These are phyloP conservation scores for Ifrita kowaldi DNA, from an alignment of 2,113 vertebrate genomes.

Conservation along the genomic window DNA sequence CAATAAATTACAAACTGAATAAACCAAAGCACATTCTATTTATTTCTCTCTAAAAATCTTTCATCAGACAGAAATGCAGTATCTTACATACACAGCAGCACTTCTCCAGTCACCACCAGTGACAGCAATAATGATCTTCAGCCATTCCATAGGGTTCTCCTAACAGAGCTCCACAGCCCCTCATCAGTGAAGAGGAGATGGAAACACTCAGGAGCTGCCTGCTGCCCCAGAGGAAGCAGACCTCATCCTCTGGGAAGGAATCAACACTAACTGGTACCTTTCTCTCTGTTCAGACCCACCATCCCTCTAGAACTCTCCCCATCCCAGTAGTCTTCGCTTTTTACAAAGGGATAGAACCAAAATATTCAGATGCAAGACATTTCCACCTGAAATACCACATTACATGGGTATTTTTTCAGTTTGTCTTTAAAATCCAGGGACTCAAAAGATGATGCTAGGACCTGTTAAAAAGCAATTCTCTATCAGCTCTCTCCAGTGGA, in stretches of 20 bases:
- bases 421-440: conserved; percentile 11
- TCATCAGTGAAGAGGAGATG: not conserved
- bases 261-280: not conserved
- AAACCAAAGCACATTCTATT: not conserved
- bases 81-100: not conserved
- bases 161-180: not conserved
- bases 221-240: not conserved
- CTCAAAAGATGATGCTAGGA: not conserved
- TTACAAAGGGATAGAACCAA: not conserved
- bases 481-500: conserved; percentile 30
- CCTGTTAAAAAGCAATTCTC: not conserved
- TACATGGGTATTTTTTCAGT: not conserved
- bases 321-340: not conserved
- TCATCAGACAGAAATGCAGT: not conserved
- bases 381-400: not conserved
- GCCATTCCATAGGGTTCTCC: not conserved
- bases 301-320: not conserved
- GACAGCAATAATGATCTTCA: not conserved
- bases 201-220: not conserved
- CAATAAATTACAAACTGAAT: not conserved
- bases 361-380: not conserved
- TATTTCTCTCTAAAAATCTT: not conserved
- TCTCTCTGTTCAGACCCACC: not conserved
- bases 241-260: not conserved
- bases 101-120: not conserved